Conservation (phyloP, 2,113 vertebrate genomes). For the Megaleporinus macrocephalus region DNA sequence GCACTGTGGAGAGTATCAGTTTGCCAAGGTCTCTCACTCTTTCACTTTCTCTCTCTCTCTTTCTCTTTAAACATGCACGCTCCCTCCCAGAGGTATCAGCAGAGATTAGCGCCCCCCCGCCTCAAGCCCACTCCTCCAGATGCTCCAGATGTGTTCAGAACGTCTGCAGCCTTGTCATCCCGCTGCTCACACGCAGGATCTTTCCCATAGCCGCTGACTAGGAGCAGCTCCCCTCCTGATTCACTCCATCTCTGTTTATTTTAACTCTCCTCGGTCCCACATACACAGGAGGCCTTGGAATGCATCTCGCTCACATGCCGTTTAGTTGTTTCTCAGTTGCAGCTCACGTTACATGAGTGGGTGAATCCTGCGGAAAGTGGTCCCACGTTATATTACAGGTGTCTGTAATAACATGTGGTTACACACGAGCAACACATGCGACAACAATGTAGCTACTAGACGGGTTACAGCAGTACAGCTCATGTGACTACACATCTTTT, state of each 20-base stretch:
- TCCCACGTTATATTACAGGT: too few species aligned
- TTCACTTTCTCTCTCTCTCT: background rate
- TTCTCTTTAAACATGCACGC: background rate
- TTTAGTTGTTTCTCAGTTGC: background rate
- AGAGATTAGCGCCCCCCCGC: background rate
- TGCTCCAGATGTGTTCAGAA: background rate
- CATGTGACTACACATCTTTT: too few species aligned
- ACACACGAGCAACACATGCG: too few species aligned
- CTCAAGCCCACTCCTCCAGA: background rate
- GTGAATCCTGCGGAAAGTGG: background rate
- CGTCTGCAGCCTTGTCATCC: background rate
- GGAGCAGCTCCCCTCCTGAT: too few species aligned
- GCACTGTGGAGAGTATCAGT: background rate
- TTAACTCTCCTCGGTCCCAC: background rate
- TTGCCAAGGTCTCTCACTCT: constrained; percentile 21
- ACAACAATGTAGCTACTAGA: too few species aligned
- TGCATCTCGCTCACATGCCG: background rate
- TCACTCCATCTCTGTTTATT: background rate
- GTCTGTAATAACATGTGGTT: too few species aligned
- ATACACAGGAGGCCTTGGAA: background rate
- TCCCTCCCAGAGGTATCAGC: background rate
- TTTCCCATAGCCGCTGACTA: background rate
- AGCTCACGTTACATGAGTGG: background rate
- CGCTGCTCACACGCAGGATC: background rate
- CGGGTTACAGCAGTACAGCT: too few species aligned